These are phyloP conservation scores for Agrotis exclamationis DNA, from an alignment of 2,888 invertebrate species.

Conservation along the genomic window DNA sequence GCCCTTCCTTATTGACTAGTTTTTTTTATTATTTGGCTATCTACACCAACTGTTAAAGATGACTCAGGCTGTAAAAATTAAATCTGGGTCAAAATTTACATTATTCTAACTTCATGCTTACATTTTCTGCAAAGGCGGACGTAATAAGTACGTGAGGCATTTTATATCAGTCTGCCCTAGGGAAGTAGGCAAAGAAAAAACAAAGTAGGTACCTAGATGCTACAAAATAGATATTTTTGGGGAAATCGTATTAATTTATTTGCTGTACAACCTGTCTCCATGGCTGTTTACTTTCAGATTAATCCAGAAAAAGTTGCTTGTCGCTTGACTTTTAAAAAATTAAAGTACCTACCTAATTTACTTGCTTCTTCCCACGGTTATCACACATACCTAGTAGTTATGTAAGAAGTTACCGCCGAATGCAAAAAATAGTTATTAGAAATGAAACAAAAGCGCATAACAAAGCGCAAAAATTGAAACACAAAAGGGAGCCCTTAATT, in stretches of 20 bases:
- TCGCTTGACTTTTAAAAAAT: background rate
- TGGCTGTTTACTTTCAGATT: background rate
- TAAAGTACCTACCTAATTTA: background rate
- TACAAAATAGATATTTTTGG: too few relatives aligned
- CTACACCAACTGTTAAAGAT: background rate
- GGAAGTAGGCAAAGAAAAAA: too few relatives aligned
- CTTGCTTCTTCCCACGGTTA: slow-evolving; percentile 36
- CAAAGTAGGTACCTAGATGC: too few relatives aligned
- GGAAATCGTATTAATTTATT: background rate
- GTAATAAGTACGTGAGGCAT: too few relatives aligned
- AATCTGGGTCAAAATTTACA: background rate
- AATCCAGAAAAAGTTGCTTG: background rate
- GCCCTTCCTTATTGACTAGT: slow-evolving; percentile 8
- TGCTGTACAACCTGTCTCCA: background rate
- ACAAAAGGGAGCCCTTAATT: slow-evolving; percentile 45
- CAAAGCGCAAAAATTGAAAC: slow-evolving; percentile 21
- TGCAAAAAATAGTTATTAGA: slow-evolving; percentile 54
- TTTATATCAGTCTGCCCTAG: too few relatives aligned
- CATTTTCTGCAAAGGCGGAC: too few relatives aligned
- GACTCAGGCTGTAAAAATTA: slow-evolving; percentile 12
- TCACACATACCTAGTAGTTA: background rate
- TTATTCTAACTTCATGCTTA: too few relatives aligned
- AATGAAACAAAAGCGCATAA: slow-evolving; percentile 40
- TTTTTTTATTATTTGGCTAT: slow-evolving; percentile 21
- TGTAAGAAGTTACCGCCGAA: slow-evolving; percentile 24